Percentiles rank a stretch among this genome's conserved stretches.
Evolutionary conservation across 2,888 invertebrate species (phyloP).

Genomic region (Macaria liturata): DNA sequence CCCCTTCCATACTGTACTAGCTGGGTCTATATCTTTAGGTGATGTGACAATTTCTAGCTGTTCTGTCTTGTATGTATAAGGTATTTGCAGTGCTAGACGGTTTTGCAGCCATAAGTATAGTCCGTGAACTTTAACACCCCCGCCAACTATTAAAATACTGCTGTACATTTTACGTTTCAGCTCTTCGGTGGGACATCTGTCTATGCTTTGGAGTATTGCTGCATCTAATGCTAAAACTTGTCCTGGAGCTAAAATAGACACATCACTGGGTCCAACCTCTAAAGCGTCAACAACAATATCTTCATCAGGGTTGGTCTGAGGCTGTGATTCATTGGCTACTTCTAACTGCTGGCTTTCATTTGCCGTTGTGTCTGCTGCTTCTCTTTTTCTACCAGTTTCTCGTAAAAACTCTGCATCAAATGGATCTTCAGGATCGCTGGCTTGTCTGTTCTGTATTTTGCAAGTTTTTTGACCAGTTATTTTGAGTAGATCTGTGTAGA

Average conservation of each 20-base stretch:
- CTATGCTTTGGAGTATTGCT: conserved; percentile 95
- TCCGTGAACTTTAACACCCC: conserved; percentile 93
- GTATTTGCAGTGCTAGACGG: conserved; percentile 92
- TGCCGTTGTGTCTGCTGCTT: conserved; percentile 65
- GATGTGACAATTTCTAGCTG: conserved; percentile 94
- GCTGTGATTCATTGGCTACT: conserved; percentile 74
- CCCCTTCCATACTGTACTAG: conserved; percentile 96
- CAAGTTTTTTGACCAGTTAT: conserved; percentile 91
- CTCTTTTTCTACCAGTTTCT: conserved; percentile 89
- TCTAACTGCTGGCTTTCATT: conserved; percentile 78
- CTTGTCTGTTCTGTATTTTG: conserved; percentile 88
- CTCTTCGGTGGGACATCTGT: conserved; percentile 94
- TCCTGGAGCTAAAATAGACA: conserved; percentile 88
- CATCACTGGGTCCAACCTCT: conserved; percentile 83
- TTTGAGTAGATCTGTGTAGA: conserved; percentile 93
- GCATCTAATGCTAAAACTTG: conserved; percentile 95
- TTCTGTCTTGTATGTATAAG: conserved; percentile 90
- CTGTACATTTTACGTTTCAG: conserved; percentile 97
- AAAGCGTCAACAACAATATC: conserved; percentile 88
- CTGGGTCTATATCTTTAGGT: conserved; percentile 96
- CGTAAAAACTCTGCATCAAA: conserved; percentile 96
- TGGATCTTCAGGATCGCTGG: conserved; percentile 94
- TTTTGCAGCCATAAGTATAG: conserved; percentile 95
- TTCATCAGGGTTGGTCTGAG: conserved; percentile 83
- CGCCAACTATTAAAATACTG: conserved; percentile 95